Evolutionary conservation across 1,140 invertebrate genomes (phyloP), one percentile per base, ranked within the genome.

Genomic region (Ceratosolen fusciceps): DNA sequence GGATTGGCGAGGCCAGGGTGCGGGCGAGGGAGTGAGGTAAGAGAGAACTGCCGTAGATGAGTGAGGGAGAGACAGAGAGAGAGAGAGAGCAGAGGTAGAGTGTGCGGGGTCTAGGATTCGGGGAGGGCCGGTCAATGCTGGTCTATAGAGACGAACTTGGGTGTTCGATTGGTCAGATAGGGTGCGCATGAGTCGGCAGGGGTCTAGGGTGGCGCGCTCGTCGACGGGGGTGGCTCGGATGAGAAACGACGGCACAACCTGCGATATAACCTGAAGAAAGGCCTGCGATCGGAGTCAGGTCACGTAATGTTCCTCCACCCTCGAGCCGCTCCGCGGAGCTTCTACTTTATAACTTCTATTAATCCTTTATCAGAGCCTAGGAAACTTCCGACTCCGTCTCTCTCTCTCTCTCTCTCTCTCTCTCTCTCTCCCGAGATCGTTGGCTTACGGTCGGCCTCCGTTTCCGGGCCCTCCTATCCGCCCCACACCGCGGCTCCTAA

Each of bases 331-430:
- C 39, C 37, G 62, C 73, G 65, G 83, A 87, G 87, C 85, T 87
- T 87, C 86, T 88, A 88, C 87, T 88, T 88, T 88, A 88, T 88
- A 88, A 88, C 87, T 88, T 88, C 86, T 88, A 88, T 88, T 88
- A 88, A 88, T 88, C 87, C 87, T 88, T 88, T 88, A 88, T 88
- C 87, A 87, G 87, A 86, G 83, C 83, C 84, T 76, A 81, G 82
- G 83, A 80, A 86, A 85, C 83, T 87, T 86, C 80, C 62, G 52
- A 72, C 79, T 76, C n/a, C n/a, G n/a, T n/a, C n/a, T n/a, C n/a
- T n/a, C n/a, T n/a, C n/a, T n/a, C n/a, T n/a, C n/a, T n/a, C n/a
- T n/a, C n/a, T n/a, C n/a, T n/a, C n/a, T n/a, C n/a, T n/a, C n/a
- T n/a, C n/a, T n/a, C n/a, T n/a, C 73, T 60, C 37, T 24, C 34